Evolutionary conservation across 2,113 vertebrate genomes (phyloP).

Genomic region (Lota lota): DNA sequence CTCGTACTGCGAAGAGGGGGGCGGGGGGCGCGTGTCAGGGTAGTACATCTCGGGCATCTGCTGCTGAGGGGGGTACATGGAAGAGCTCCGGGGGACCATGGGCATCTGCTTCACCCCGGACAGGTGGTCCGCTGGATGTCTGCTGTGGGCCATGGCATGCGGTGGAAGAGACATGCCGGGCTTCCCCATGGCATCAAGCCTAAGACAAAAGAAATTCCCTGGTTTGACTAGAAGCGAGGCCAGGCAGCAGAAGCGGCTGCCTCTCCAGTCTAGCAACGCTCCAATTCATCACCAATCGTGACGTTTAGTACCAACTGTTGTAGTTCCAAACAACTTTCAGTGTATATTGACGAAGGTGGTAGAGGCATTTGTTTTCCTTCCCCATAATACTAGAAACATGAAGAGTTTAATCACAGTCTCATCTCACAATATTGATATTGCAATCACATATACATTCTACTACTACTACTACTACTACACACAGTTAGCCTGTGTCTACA

Average conservation of each 20-base stretch:
- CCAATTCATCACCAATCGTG: too few relatives aligned
- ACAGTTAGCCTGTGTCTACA: too few relatives aligned
- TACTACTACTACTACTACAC: background rate
- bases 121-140: slow-evolving; percentile 81
- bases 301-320: too few relatives aligned
- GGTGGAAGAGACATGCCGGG: slow-evolving; percentile 81
- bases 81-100: slow-evolving; percentile 83
- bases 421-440: too few relatives aligned
- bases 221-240: background rate
- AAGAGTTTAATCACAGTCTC: too few relatives aligned
- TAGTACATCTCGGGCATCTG: slow-evolving; percentile 88
- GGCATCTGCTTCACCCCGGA: slow-evolving; percentile 84
- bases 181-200: slow-evolving; percentile 83
- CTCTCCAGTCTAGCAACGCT: too few relatives aligned
- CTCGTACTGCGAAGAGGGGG: slow-evolving; percentile 87
- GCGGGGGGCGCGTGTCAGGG: slow-evolving; percentile 77
- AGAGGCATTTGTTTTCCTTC: too few relatives aligned
- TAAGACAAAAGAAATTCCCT: slow-evolving; percentile 40
- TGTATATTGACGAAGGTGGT: too few relatives aligned
- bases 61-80: slow-evolving; percentile 75
- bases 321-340: too few relatives aligned
- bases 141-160: slow-evolving; percentile 76
- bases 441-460: too few relatives aligned
- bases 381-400: too few relatives aligned
- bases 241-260: background rate